phyloP scores from a whole-genome alignment of 2,888 invertebrate genomes.

The Lasioglossum vierecki region DNA sequence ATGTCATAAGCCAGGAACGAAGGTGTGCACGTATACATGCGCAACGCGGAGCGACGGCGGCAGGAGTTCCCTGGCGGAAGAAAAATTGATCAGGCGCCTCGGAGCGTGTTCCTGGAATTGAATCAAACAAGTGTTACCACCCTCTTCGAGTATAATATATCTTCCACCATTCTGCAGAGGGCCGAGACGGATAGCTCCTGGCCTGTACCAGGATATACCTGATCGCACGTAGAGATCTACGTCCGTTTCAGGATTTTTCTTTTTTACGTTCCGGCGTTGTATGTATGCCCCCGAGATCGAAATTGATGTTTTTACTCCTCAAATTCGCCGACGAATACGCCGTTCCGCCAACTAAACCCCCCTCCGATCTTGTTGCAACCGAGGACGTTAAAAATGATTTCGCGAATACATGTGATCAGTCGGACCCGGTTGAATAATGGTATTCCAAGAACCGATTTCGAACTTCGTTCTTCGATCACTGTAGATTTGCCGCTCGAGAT shows the following conservation, averaged over 20 bases:
- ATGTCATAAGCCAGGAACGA: conserved; percentile 27
- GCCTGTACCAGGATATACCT: conserved; percentile 69
- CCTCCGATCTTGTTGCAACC: conserved; percentile 31
- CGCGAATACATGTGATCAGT: conserved; percentile 20
- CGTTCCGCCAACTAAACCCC: background rate
- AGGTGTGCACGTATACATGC: conserved; percentile 1
- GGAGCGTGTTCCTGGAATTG: conserved; percentile 78
- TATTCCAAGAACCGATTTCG: background rate
- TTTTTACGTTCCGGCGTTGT: conserved; percentile 60
- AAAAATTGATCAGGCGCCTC: conserved; percentile 77
- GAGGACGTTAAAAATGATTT: conserved; percentile 51
- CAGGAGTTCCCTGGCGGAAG: conserved; percentile 63
- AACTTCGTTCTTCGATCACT: background rate
- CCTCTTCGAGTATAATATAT: conserved; percentile 78
- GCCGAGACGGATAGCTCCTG: conserved; percentile 75
- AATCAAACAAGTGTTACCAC: conserved; percentile 82
- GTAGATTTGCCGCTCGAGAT: background rate
- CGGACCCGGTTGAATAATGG: conserved; percentile 22
- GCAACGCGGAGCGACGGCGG: conserved; percentile 25
- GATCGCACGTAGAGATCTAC: conserved; percentile 67
- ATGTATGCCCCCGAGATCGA: conserved; percentile 55
- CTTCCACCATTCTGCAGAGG: conserved; percentile 73
- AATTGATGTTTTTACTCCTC: conserved; percentile 67
- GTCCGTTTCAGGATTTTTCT: conserved; percentile 62
- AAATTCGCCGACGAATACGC: conserved; percentile 58